These are phyloP conservation scores for Coenonympha glycerion DNA, from an alignment of 2,888 invertebrate species.

Conservation along the genomic window DNA sequence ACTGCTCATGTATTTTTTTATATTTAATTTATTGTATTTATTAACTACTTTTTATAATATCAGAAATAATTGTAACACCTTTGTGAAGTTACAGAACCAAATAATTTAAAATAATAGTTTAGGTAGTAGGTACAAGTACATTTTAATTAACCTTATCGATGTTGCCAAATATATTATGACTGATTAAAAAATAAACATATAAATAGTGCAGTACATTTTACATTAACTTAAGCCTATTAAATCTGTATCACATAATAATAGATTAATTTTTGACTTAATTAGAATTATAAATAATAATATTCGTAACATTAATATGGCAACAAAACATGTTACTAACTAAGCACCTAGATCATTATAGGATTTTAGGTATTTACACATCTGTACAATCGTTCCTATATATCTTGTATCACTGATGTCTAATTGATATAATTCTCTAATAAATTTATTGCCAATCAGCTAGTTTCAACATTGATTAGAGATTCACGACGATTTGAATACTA, in stretches of 20 bases:
- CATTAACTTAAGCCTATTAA: slow-evolving; percentile 46
- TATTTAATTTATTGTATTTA: too few relatives aligned
- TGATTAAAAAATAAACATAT: slow-evolving; percentile 3
- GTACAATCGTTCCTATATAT: slow-evolving; percentile 46
- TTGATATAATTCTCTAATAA: slow-evolving; percentile 44
- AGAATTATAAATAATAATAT: slow-evolving; percentile 71
- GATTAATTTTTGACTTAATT: slow-evolving; percentile 68
- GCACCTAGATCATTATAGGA: slow-evolving; percentile 69
- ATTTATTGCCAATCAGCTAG: slow-evolving; percentile 69
- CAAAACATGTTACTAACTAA: slow-evolving; percentile 72
- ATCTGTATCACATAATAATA: slow-evolving; percentile 69
- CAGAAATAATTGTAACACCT: too few relatives aligned
- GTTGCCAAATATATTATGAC: background rate
- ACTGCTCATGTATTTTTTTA: too few relatives aligned
- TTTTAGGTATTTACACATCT: slow-evolving; percentile 67
- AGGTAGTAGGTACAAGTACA: background rate
- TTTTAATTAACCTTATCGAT: background rate
- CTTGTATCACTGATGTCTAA: slow-evolving; percentile 29
- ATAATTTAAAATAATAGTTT: background rate
- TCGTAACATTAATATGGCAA: slow-evolving; percentile 75
- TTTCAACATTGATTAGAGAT: slow-evolving; percentile 53
- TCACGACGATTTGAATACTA: slow-evolving; percentile 40
- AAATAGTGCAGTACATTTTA: slow-evolving; percentile 21
- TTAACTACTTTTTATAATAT: too few relatives aligned
- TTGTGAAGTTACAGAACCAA: too few relatives aligned